Evolutionary conservation across 2,113 vertebrate species (phyloP).

Genomic region (Cathartes aura): DNA sequence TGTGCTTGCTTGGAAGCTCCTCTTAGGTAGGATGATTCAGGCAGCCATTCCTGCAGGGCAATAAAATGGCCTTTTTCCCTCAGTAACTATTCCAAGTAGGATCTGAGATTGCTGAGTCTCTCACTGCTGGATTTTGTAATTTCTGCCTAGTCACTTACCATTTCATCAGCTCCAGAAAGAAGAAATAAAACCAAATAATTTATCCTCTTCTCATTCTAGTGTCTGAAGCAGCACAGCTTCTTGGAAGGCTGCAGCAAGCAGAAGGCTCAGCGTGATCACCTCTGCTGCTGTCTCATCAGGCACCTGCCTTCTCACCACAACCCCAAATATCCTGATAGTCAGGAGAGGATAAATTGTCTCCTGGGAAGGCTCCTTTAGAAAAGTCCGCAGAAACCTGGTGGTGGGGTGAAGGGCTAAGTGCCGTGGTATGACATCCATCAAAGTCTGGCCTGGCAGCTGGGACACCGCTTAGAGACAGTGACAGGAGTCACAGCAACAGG

Average conservation of each 20-base stretch:
- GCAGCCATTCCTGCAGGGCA: neutral
- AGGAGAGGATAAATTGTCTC: neutral
- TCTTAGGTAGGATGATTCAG: conserved; percentile 29
- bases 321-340: neutral
- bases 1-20: conserved; percentile 55
- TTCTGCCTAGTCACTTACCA: neutral
- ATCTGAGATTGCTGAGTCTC: neutral
- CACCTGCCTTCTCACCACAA: neutral
- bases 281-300: neutral
- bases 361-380: neutral
- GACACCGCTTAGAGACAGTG: neutral
- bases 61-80: neutral
- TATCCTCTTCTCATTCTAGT: neutral
- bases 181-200: neutral
- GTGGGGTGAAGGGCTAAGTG: neutral
- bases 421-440: accelerated
- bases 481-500: neutral
- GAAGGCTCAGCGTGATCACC: neutral
- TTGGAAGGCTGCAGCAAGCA: neutral
- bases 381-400: neutral
- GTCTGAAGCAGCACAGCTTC: neutral
- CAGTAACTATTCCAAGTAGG: neutral
- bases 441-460: neutral
- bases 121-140: neutral
- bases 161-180: neutral